Percentiles rank a stretch among this genome's conserved stretches.
These are phyloP conservation scores for Bicyclus anynana DNA, from an alignment of 1,140 invertebrate species.

Conservation along the genomic window DNA sequence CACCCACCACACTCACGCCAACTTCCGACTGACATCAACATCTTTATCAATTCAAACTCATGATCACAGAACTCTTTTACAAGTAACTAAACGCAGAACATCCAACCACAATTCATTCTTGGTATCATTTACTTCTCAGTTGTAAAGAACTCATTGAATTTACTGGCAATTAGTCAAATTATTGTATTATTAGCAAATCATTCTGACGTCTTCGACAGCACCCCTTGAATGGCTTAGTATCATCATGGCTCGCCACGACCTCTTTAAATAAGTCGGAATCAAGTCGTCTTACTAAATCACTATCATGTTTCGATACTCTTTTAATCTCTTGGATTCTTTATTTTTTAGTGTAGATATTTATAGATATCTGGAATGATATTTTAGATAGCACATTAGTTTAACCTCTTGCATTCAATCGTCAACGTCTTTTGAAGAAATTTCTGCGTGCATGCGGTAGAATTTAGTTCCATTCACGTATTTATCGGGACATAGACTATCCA, in stretches of 20 bases:
- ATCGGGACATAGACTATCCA: not conserved
- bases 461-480: slow-evolving; percentile 19
- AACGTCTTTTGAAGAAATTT: slow-evolving; percentile 40
- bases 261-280: slow-evolving; percentile 35
- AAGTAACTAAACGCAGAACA: slow-evolving; percentile 11
- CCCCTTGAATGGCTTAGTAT: slow-evolving; percentile 75
- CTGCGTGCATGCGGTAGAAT: slow-evolving; percentile 40
- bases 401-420: slow-evolving; percentile 57
- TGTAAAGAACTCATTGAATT: slow-evolving; percentile 27
- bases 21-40: slow-evolving; percentile 24
- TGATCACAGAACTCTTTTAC: slow-evolving; percentile 25
- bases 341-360: slow-evolving; percentile 56
- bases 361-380: slow-evolving; percentile 52
- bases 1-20: slow-evolving; percentile 31
- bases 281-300: slow-evolving; percentile 45
- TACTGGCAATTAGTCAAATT: slow-evolving; percentile 58
- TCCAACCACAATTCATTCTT: slow-evolving; percentile 27
- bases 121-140: slow-evolving; percentile 38
- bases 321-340: slow-evolving; percentile 52
- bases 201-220: slow-evolving; percentile 65
- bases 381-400: slow-evolving; percentile 68
- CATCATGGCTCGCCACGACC: slow-evolving; percentile 60
- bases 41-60: slow-evolving; percentile 40
- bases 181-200: slow-evolving; percentile 52
- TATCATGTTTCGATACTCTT: slow-evolving; percentile 55